Evolutionary conservation across 2,797 vertebrate genomes (phyloP).

Genomic region (Platalea minor): DNA sequence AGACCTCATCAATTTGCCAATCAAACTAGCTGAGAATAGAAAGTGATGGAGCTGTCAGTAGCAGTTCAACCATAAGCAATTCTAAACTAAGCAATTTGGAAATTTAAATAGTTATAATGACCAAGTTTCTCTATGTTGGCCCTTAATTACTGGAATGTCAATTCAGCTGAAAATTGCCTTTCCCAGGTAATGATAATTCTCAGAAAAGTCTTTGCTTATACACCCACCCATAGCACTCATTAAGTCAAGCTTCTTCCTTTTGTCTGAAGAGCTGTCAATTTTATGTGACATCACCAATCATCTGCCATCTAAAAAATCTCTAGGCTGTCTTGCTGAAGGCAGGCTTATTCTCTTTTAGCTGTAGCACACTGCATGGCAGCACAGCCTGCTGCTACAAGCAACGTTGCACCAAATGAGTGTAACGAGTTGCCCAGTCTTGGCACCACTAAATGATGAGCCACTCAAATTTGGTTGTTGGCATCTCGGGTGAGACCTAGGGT

Average conservation of each 20-base stretch:
- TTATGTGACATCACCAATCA: conserved; percentile 63
- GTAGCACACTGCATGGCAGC: background rate
- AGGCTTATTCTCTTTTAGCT: background rate
- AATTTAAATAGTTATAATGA: conserved; percentile 67
- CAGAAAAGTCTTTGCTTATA: conserved; percentile 58
- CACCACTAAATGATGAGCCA: fast-evolving
- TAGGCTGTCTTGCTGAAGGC: conserved; percentile 39
- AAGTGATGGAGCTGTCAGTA: conserved; percentile 58
- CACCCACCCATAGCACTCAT: conserved; percentile 63
- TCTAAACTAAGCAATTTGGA: conserved; percentile 65
- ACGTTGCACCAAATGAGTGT: background rate
- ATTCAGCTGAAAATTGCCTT: conserved; percentile 65
- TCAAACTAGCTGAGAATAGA: conserved; percentile 53
- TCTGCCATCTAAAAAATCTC: conserved; percentile 33
- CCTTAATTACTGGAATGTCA: conserved; percentile 65
- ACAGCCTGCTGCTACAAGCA: background rate
- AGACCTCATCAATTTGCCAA: conserved; percentile 42
- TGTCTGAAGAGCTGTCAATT: conserved; percentile 63
- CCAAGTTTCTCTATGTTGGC: conserved; percentile 49
- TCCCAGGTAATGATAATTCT: conserved; percentile 56
- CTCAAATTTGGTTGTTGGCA: background rate
- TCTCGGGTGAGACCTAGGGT: background rate
- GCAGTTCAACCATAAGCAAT: conserved; percentile 57
- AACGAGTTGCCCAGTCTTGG: background rate
- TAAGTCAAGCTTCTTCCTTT: conserved; percentile 60